Base-by-base conservation (phyloP, 2,797 vertebrate genomes). In the Taenioides sp. region DNA sequence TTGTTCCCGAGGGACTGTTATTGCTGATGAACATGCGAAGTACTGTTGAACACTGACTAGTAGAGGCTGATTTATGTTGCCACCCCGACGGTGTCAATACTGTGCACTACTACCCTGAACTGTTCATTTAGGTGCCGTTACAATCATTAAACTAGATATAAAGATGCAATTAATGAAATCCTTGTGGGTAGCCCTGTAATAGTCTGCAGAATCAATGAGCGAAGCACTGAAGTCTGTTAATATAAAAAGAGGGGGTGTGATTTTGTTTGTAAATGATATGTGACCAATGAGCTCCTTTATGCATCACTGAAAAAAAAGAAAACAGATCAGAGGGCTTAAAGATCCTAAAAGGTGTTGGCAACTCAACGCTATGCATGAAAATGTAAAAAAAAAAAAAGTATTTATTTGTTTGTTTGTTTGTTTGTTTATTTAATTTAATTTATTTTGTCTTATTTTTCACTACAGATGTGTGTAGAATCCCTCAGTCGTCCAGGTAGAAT, bases 21-120 rank as follows among this genome's bases (percentile, higher is more conserved):
- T 40, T 22, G 31, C 37, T 12, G 37, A 64, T 23, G 61, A 63
- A 63, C 61, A 43, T 43, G 61, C 43, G 61, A 22, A 40, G 18
- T 37, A 9, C 34, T 14, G 20, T 11, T 20, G 4, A 40, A 20
- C 18, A 40, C 23, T 14, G n/a, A 40, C 61, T n/a, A 20, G 7
- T 22, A 40, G 20, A 34, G 59, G 27, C 28, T 61, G 59, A 61
- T 61, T 61, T 61, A 61, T 61, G 28, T 61, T n/a, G 59, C 17
- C 7, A 31, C 17, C 28, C 9, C 2, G 3, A 31, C 14, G 31
- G 27, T 61, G 28, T 20, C 59, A 34, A 34, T 34, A 61, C 25
- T 61, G 27, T 34, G 17, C 59, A 27, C 25, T 25, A 25, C 55
- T 16, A 16, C 2, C 43, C 43, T 16, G 14, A 47, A 47, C 43